phyloP scores from a whole-genome alignment of 2,113 vertebrate genomes.

The Bubo bubo region DNA sequence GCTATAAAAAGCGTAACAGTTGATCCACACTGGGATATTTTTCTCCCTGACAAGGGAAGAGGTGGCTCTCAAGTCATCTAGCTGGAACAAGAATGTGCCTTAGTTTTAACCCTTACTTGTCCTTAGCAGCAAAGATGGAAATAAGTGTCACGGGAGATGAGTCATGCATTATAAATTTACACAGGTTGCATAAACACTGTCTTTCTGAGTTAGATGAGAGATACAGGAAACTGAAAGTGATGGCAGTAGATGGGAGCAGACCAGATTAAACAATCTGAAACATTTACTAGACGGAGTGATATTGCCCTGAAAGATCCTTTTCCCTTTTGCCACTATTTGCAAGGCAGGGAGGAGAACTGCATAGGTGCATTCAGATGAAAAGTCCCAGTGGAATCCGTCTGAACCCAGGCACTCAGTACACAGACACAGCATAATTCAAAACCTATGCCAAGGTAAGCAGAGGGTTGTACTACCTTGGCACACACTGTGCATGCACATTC shows the following conservation, averaged over 20 bases:
- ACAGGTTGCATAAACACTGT: background rate
- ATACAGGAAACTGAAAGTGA: background rate
- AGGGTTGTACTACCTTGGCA: background rate
- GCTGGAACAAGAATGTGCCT: background rate
- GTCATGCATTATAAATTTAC: background rate
- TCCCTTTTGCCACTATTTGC: background rate
- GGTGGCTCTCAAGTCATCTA: background rate
- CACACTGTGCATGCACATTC: background rate
- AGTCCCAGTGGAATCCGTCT: background rate
- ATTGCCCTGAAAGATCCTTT: background rate
- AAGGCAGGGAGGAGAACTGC: background rate
- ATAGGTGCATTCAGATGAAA: no score
- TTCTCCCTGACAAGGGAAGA: background rate
- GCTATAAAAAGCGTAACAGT: background rate
- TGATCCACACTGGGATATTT: background rate
- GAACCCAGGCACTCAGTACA: background rate
- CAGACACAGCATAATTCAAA: background rate
- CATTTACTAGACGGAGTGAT: background rate
- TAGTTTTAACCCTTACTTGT: background rate
- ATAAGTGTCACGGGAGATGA: background rate
- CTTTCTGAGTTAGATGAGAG: background rate
- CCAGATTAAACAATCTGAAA: background rate
- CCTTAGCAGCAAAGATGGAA: background rate
- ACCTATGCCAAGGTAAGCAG: background rate
- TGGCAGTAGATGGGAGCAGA: background rate